Base-by-base conservation (phyloP, 1,140 invertebrate genomes). In the Ips typographus region DNA sequence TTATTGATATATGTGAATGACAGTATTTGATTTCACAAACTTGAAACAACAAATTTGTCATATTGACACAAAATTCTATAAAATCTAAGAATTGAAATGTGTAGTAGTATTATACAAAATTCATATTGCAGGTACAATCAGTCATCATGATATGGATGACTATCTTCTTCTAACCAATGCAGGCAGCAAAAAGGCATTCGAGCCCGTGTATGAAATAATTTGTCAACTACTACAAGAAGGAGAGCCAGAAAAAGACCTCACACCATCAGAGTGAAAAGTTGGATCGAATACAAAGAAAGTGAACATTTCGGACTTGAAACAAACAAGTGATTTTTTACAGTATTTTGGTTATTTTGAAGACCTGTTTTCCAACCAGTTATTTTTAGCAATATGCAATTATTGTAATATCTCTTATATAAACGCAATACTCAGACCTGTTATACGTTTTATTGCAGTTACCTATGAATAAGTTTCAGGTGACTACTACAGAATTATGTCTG, bases 111-210 rank as follows among this genome's bases (percentile, higher is more conserved):
- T 22, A 22, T 22, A 22, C 22, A 1, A 57, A 57, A n/a, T 4
- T 64, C 38, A 38, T 51, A 43, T 57, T 68, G 59, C 40, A 71
- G 69, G 69, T 4, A 87, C 85, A 38, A 94, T 96, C 64, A 91
- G 89, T 78, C 90, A 93, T 77, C 88, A 89, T 76, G 94, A 95
- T 78, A 93, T 96, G 91, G 88, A 90, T 77, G 94, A 96, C 81
- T 96, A 94, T 81, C 84, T 95, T 40, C 90, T 94, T 77, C 84
- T 94, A 42, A 94, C 92, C 2, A 89, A 91, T 80, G 83, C 88
- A 60, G 94, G 92, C 51, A 93, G 94, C 81, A 84, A 86, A 74
- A 94, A 94, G 80, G 89, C 90, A 38, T 93, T 94, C 82, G 90
- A 92, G 80, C 89, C 91, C 42, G 85, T 94, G 42, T 85, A 91